A percentile compares a stretch with the other conserved stretches of the same genome.
Conservation (phyloP, 2,113 vertebrate species). For the Carassius carassius region DNA sequence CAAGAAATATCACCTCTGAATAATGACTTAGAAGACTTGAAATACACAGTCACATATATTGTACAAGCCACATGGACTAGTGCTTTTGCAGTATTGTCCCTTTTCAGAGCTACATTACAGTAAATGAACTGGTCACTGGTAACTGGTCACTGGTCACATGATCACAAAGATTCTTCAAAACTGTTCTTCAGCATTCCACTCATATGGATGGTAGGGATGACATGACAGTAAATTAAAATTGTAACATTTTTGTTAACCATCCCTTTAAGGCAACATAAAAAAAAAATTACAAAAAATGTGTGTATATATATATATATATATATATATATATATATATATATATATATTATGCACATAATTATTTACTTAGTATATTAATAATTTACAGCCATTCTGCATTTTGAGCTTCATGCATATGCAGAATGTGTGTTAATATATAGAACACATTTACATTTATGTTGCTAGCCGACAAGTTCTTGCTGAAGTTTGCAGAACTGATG, state of each 20-base stretch:
- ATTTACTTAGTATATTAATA: neutral
- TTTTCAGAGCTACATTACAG: neutral
- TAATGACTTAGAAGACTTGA: no score
- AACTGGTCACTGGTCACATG: neutral
- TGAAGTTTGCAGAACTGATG: neutral
- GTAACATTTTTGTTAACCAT: neutral
- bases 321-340: no score
- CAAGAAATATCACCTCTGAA: no score
- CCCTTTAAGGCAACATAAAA: neutral
- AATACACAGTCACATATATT: no score
- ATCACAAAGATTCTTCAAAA: neutral
- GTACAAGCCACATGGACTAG: no score
- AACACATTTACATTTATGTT: constrained; percentile 1
- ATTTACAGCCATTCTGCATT: neutral
- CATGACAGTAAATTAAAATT: neutral
- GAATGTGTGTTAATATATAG: neutral
- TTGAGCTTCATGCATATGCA: neutral
- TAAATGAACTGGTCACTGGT: neutral
- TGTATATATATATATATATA: no score
- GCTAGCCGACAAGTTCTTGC: neutral
- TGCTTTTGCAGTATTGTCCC: no score
- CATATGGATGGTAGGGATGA: neutral
- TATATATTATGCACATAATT: neutral
- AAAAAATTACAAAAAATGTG: no score
- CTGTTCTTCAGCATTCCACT: neutral